These are phyloP conservation scores for Brachylomia viminalis DNA, from an alignment of 2,888 invertebrate species.

Conservation along the genomic window DNA sequence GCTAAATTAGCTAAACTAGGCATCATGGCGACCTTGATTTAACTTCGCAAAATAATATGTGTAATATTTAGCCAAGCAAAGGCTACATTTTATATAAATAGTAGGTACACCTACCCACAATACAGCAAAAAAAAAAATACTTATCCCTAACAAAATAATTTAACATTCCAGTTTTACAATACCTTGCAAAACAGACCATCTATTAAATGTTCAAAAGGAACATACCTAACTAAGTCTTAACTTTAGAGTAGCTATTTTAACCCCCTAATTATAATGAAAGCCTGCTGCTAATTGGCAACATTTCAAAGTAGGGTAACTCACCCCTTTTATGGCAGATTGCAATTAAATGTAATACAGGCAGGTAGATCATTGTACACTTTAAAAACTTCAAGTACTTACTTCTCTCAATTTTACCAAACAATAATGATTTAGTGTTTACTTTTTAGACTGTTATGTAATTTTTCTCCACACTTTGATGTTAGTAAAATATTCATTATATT, in stretches of 20 bases:
- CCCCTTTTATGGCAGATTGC: slow-evolving; percentile 48
- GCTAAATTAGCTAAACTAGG: slow-evolving; percentile 1
- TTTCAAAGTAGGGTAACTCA: slow-evolving; percentile 60
- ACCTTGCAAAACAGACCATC: background rate
- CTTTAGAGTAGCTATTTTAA: slow-evolving; percentile 41
- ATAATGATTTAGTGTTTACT: background rate
- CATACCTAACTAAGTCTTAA: background rate
- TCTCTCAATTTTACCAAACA: background rate
- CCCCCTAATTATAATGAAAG: slow-evolving; percentile 58
- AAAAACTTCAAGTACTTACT: background rate
- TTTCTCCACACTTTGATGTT: background rate
- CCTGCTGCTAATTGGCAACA: slow-evolving; percentile 61
- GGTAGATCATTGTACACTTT: slow-evolving; percentile 20
- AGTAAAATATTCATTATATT: background rate
- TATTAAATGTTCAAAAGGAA: slow-evolving; percentile 31
- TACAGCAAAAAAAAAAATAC: background rate
- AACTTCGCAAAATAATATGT: slow-evolving; percentile 5
- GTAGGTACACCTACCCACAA: background rate
- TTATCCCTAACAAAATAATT: background rate
- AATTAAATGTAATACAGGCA: slow-evolving; percentile 56
- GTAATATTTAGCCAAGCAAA: background rate
- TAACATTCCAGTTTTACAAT: background rate
- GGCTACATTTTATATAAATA: background rate
- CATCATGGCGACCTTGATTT: slow-evolving; percentile 35
- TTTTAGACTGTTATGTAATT: slow-evolving; percentile 26